Evolutionary conservation across 2,888 invertebrate species (phyloP), one percentile per base, ranked within the genome.

Genomic region (Chaitophorus viminalis): DNA sequence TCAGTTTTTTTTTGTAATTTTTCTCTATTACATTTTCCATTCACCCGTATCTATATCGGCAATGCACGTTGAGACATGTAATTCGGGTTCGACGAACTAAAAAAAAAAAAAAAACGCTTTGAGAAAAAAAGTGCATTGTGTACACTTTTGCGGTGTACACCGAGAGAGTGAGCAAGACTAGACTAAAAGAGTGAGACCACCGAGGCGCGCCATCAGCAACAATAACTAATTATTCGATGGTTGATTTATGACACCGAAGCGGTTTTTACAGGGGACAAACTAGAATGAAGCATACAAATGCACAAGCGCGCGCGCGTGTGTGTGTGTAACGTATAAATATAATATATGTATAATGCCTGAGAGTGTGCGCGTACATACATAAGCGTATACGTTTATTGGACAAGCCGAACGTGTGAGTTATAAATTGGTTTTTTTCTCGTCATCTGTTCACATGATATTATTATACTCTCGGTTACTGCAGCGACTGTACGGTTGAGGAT

Each of bases 171-270:
- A 78, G 52, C 52, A n/a, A n/a, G 31, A 78, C 68, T 46, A n/a
- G 31, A 78, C 68, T 46, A 36, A 77, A 39, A 78, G 65, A 70
- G 33, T 70, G 65, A 85, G 86, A 78, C 78, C 86, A 86, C 78
- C 86, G 79, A 86, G 77, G 68, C 86, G 78, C 86, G 86, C 86
- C 86, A 86, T 86, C 78, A 87, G 86, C 86, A 87, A 87, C 86
- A 87, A 87, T 87, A 79, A 87, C 79, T 79, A 87, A 87, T 87
- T 87, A 87, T 87, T 87, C 86, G 72, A 87, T 79, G 72, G 79
- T 87, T 87, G 86, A 87, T 87, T 87, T 87, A 87, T 87, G 86
- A 79, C 86, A 74, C 86, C 60, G 79, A 36, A 87, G 86, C 74
- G 70, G 54, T 86, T 86, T 85, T 86, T 86, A 70, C 78, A 29